Evolutionary conservation across 2,888 invertebrate genomes (phyloP).

Genomic region (Spisula subtruncata): DNA sequence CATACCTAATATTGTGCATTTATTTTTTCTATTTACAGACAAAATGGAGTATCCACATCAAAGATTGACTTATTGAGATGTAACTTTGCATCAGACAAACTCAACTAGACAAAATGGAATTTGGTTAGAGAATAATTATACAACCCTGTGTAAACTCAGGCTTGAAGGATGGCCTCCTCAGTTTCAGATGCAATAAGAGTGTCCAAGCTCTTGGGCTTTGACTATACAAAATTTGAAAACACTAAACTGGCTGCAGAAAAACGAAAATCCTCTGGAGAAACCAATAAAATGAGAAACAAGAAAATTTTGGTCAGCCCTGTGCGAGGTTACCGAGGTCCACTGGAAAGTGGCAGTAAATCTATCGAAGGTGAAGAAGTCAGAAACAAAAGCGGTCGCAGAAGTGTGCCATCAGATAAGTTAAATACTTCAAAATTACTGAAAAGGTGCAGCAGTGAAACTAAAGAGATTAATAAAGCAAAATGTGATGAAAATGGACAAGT

Average conservation of each 20-base stretch:
- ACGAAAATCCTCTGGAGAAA: constrained; percentile 43
- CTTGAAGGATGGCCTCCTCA: constrained; percentile 55
- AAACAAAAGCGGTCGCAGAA: constrained; percentile 30
- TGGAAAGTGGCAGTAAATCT: constrained; percentile 32
- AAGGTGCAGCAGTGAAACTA: constrained; percentile 43
- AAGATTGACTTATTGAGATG: neutral
- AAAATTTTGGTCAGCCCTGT: constrained; percentile 59
- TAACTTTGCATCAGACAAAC: neutral
- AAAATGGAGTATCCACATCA: neutral
- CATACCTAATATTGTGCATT: neutral
- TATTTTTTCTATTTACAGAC: constrained; percentile 1
- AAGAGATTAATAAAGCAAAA: constrained; percentile 25
- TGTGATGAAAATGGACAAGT: neutral
- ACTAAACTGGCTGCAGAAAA: constrained; percentile 49
- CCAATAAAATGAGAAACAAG: constrained; percentile 32
- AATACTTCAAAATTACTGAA: constrained; percentile 36
- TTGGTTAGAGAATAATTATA: constrained; percentile 31
- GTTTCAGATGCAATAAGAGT: constrained; percentile 46
- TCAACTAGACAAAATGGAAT: constrained; percentile 12
- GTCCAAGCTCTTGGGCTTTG: constrained; percentile 49
- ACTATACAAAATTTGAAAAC: constrained; percentile 62
- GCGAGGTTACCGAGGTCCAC: constrained; percentile 9
- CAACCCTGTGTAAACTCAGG: neutral
- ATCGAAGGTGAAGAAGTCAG: neutral
- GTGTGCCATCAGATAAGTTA: constrained; percentile 42